Evolutionary conservation across 2,113 vertebrate genomes (phyloP).

Genomic region (Oostethus manadensis): DNA sequence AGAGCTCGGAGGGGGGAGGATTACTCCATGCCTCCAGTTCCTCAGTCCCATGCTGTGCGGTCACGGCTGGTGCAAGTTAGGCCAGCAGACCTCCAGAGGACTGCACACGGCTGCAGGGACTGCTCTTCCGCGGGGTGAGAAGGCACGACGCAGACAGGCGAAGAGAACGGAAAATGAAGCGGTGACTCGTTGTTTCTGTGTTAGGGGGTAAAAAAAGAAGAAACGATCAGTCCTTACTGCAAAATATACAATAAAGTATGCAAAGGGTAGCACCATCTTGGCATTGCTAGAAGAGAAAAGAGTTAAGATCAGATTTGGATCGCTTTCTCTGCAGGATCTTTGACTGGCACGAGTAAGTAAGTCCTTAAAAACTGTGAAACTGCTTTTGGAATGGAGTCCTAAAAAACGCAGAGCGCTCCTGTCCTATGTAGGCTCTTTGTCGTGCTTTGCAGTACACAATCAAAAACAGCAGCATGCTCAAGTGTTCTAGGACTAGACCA

Average conservation of each 20-base stretch:
- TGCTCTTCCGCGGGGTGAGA: constrained; percentile 40
- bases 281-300: too few relatives aligned
- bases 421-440: too few relatives aligned
- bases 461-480: too few relatives aligned
- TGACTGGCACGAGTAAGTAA: too few relatives aligned
- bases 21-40: neutral
- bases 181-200: constrained; percentile 44
- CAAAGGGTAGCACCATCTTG: neutral
- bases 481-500: too few relatives aligned
- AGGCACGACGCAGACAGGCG: constrained; percentile 19
- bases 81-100: constrained; percentile 54
- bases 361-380: too few relatives aligned
- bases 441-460: too few relatives aligned
- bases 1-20: constrained; percentile 17
- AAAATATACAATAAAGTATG: neutral
- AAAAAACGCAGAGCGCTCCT: too few relatives aligned
- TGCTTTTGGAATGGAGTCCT: too few relatives aligned
- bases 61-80: constrained; percentile 60
- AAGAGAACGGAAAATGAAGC: constrained; percentile 35
- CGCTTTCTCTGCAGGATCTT: too few relatives aligned
- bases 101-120: constrained; percentile 34
- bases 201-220: constrained; percentile 18
- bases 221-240: neutral
- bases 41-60: constrained; percentile 42
- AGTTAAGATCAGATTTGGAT: too few relatives aligned